phyloP scores from a whole-genome alignment of 2,888 invertebrate genomes.

The Hybos culiciformis region DNA sequence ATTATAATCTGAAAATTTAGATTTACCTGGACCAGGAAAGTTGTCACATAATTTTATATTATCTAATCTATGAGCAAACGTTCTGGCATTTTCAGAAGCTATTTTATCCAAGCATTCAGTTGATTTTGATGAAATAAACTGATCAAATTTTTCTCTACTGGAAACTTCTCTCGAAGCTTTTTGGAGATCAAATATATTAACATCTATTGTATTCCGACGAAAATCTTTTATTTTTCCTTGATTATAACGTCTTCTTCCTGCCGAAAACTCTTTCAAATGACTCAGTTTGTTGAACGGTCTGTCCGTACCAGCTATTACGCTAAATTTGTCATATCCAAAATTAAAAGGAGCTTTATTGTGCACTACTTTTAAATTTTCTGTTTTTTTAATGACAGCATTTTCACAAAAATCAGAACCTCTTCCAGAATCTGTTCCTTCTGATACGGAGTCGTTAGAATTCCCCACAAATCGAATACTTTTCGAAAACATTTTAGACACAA shows the following conservation, averaged over 20 bases:
- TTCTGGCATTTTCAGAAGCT: not conserved
- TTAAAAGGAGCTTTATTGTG: not conserved
- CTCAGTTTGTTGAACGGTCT: conserved; percentile 2
- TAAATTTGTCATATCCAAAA: conserved; percentile 8
- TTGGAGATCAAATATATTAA: conserved; percentile 14
- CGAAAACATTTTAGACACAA: too few relatives aligned
- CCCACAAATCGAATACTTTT: too few relatives aligned
- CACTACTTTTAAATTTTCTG: conserved; percentile 8
- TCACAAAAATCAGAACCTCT: conserved; percentile 11
- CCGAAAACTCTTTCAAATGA: conserved; percentile 1
- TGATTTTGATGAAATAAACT: conserved; percentile 11
- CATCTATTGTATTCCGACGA: conserved; percentile 17
- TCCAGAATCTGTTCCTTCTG: conserved; percentile 16
- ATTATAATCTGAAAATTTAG: too few relatives aligned
- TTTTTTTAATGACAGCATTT: not conserved
- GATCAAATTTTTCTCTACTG: not conserved
- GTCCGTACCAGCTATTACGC: conserved; percentile 8
- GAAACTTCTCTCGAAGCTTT: conserved; percentile 10
- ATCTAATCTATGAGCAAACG: conserved; percentile 1
- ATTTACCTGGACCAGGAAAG: conserved; percentile 10
- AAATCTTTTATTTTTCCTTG: conserved; percentile 10
- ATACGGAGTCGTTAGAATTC: too few relatives aligned
- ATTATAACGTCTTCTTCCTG: conserved; percentile 7
- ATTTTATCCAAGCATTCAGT: conserved; percentile 12
- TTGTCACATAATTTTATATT: conserved; percentile 7